These are phyloP conservation scores for Gadus macrocephalus DNA, from an alignment of 2,113 vertebrate genomes.

Conservation along the genomic window DNA sequence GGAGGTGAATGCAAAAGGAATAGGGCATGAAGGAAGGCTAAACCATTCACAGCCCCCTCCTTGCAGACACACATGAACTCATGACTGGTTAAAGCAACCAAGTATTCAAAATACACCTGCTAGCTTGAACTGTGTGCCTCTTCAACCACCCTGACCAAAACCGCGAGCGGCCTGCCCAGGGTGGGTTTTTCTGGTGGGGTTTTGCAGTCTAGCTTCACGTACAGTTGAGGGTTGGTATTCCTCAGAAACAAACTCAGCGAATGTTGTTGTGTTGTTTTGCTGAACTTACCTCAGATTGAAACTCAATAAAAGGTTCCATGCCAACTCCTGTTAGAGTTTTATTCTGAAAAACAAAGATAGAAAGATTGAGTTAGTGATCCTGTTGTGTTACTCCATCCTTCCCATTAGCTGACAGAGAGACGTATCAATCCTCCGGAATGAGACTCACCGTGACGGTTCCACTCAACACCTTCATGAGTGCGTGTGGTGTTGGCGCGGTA, in stretches of 20 bases:
- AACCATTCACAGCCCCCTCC: too few relatives aligned
- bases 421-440: not conserved
- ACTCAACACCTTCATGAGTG: slow-evolving; percentile 89
- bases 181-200: not conserved
- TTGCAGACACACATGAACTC: too few relatives aligned
- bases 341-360: slow-evolving; percentile 65
- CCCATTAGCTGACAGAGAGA: not conserved
- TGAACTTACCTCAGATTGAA: slow-evolving; percentile 77
- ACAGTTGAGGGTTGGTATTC: not conserved
- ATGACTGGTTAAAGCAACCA: too few relatives aligned
- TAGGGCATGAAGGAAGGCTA: too few relatives aligned
- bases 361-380: not conserved
- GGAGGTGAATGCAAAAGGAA: too few relatives aligned
- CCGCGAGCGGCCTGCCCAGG: too few relatives aligned
- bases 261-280: not conserved
- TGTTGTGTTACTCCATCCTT: not conserved
- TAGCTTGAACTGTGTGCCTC: too few relatives aligned
- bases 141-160: too few relatives aligned
- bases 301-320: slow-evolving; percentile 79
- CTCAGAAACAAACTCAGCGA: not conserved
- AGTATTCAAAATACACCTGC: too few relatives aligned
- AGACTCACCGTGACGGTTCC: slow-evolving; percentile 76
- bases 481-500: slow-evolving; percentile 57
- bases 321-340: slow-evolving; percentile 83
- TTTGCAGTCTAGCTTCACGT: not conserved